Evolutionary conservation across 1,140 invertebrate species (phyloP), one percentile per base, ranked within the genome.

Genomic region (Trichonephila clavipes): DNA sequence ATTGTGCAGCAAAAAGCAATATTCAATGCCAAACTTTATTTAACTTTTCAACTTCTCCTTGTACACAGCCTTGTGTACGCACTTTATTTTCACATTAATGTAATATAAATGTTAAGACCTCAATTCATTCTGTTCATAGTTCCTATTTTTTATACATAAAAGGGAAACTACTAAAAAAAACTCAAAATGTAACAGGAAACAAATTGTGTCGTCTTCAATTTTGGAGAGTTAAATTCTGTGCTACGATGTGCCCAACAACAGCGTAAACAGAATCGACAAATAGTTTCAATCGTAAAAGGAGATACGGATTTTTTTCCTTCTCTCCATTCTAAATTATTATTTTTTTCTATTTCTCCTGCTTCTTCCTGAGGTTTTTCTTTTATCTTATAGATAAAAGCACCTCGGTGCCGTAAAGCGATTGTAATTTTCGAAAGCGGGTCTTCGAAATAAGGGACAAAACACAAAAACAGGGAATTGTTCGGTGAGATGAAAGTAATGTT

Each of bases 191-290:
- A 90, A 90, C 72, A 90, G 69, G 69, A 90, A 90, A 82, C 69
- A 90, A 90, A 90, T 90, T 90, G 69, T 61, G 69, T 90, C 88
- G 44, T 90, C 88, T 90, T 90, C 88, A 90, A 90, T 90, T 90
- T 90, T 90, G 34, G 28, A 59, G 72, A 90, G 88, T 81, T 90
- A 90, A 81, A 90, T 69, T 90, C 51, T 90, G 64, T 21, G n/a
- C 85, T 87, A 19, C 59, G 34, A 88, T 88, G 87, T 66, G 87
- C 72, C n/a, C 88, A 51, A 90, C 88, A 90, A 34, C 88, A 81
- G 64, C 69, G 64, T 81, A 90, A 90, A 90, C 88, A 61, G 72
- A 90, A 90, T 90, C 88, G 64, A 40, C 72, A 90, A 90, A 90
- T 81, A 81, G 61, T 90, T 90, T 61, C 64, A 81, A 69, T n/a